A percentile compares a stretch with the other conserved stretches of the same genome.
Evolutionary conservation across 2,888 invertebrate species (phyloP).

Genomic region (Amphimallon solstitiale): DNA sequence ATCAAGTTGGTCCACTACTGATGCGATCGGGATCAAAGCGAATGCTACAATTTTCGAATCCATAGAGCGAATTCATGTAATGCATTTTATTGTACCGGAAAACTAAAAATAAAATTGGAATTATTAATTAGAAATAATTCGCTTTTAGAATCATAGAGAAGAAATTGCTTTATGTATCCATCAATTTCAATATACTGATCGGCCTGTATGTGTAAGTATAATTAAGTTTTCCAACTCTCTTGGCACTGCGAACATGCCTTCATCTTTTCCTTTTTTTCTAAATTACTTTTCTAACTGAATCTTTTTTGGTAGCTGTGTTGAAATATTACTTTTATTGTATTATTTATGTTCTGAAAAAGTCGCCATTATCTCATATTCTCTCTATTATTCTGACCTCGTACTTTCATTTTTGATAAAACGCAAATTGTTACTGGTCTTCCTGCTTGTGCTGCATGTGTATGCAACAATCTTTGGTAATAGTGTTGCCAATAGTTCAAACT

Average conservation of each 20-base stretch:
- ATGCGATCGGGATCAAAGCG: constrained; percentile 32
- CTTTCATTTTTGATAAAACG: constrained; percentile 15
- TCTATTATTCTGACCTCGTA: constrained; percentile 23
- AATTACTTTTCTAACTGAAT: constrained; percentile 27
- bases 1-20: constrained; percentile 34
- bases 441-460: constrained; percentile 28
- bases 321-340: constrained; percentile 2
- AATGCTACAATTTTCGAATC: constrained; percentile 29
- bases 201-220: no score
- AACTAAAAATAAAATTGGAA: constrained; percentile 14
- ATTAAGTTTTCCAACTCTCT: constrained; percentile 30
- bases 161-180: constrained; percentile 27
- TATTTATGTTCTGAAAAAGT: constrained; percentile 21
- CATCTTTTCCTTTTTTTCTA: constrained; percentile 14
- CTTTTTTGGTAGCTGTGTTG: constrained; percentile 14
- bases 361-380: constrained; percentile 19
- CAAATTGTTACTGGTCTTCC: constrained; percentile 20
- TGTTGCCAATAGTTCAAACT: constrained; percentile 26
- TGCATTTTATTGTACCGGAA: neutral
- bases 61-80: constrained; percentile 17
- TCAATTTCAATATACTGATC: constrained; percentile 12
- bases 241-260: constrained; percentile 12
- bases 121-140: constrained; percentile 2
- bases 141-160: constrained; percentile 23
- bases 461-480: constrained; percentile 23